These are phyloP conservation scores for Hyles euphorbiae DNA, from an alignment of 1,140 invertebrate species.

Conservation along the genomic window DNA sequence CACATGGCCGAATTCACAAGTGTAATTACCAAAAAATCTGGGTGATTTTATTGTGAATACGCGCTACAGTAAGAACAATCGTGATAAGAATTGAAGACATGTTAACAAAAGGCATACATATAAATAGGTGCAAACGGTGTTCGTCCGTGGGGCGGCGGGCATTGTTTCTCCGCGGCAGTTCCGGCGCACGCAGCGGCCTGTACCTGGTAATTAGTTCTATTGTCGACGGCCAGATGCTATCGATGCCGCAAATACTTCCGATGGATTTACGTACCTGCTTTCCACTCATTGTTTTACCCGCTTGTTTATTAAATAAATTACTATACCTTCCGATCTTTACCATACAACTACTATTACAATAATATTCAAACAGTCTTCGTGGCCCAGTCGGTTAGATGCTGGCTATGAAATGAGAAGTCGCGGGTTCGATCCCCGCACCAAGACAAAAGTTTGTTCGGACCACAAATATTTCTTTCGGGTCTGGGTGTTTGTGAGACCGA, in stretches of 20 bases:
- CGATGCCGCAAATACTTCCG: slow-evolving; percentile 57
- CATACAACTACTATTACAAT: too few relatives aligned
- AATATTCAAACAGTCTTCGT: too few relatives aligned
- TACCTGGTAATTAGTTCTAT: slow-evolving; percentile 65
- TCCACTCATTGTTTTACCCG: slow-evolving; percentile 58
- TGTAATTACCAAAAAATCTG: too few relatives aligned
- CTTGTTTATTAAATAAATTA: slow-evolving; percentile 14
- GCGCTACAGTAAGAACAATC: slow-evolving; percentile 5
- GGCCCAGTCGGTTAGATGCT: too few relatives aligned
- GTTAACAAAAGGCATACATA: slow-evolving; percentile 27
- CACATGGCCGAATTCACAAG: too few relatives aligned
- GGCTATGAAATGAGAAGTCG: too few relatives aligned
- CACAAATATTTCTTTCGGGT: too few relatives aligned
- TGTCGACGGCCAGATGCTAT: slow-evolving; percentile 61
- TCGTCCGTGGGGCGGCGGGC: slow-evolving; percentile 18
- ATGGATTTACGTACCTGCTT: slow-evolving; percentile 67
- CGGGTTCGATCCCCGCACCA: too few relatives aligned
- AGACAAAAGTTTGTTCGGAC: too few relatives aligned
- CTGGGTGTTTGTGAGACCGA: too few relatives aligned
- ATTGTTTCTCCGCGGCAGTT: slow-evolving; percentile 46
- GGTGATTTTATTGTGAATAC: too few relatives aligned
- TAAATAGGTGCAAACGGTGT: slow-evolving; percentile 15
- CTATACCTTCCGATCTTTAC: too few relatives aligned
- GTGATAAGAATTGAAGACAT: slow-evolving; percentile 19
- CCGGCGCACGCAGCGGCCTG: slow-evolving; percentile 41